phyloP scores from a whole-genome alignment of 2,797 vertebrate species.

The Tamandua tetradactyla region DNA sequence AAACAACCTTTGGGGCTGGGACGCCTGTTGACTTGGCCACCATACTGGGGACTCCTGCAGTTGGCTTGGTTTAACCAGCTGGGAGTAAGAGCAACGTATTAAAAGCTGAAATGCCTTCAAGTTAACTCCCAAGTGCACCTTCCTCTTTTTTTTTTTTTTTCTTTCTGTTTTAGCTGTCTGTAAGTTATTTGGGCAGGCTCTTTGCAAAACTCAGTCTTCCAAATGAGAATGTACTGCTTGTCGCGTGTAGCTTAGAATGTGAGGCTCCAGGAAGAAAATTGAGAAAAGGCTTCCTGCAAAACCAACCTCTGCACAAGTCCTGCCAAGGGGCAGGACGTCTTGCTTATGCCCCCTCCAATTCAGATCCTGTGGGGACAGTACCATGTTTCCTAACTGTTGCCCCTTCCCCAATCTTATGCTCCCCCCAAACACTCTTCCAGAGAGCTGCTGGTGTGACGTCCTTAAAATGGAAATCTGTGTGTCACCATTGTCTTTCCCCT shows the following conservation, averaged over 20 bases:
- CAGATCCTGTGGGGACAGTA: accelerated
- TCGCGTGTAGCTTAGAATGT: neutral
- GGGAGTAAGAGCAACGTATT: neutral
- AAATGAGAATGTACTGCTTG: accelerated
- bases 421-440: neutral
- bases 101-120: accelerated
- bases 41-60: accelerated
- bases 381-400: neutral
- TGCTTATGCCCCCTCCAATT: neutral
- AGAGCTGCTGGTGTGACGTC: neutral
- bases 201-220: neutral
- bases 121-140: neutral
- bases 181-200: too few species aligned
- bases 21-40: neutral
- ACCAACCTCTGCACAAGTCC: neutral
- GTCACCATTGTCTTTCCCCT: accelerated
- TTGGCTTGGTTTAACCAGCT: neutral
- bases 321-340: neutral
- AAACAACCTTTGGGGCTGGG: too few species aligned
- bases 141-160: too few species aligned
- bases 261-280: neutral
- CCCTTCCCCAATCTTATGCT: accelerated
- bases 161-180: neutral
- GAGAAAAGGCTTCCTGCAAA: neutral
- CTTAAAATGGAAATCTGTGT: neutral